Percentiles rank a stretch among this genome's conserved stretches.
These are phyloP conservation scores for Willowsia nigromaculata DNA, from an alignment of 2,888 invertebrate species.

Conservation along the genomic window DNA sequence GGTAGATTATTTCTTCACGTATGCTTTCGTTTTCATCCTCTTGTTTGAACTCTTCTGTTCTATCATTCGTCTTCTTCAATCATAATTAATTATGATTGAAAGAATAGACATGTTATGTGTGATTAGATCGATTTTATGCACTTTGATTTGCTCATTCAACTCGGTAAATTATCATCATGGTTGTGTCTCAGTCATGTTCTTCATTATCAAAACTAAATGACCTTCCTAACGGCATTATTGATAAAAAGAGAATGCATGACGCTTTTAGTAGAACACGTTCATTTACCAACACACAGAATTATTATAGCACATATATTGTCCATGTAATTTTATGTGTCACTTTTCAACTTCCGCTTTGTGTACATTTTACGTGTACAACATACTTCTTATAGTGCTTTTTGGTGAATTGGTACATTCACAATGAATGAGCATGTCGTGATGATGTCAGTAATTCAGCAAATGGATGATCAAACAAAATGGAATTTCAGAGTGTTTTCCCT, in stretches of 20 bases:
- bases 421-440: neutral
- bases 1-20: neutral
- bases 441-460: constrained; percentile 29
- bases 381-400: neutral
- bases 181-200: neutral
- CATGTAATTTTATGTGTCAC: constrained; percentile 21
- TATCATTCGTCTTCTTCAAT: constrained; percentile 31
- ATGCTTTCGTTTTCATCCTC: constrained; percentile 13
- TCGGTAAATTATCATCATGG: constrained; percentile 5
- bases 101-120: constrained; percentile 24
- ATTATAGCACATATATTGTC: neutral
- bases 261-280: neutral
- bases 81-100: constrained; percentile 49
- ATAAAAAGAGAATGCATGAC: neutral
- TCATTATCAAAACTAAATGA: constrained; percentile 29
- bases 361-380: constrained; percentile 23
- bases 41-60: neutral
- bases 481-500: neutral
- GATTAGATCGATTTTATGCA: constrained; percentile 64
- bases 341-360: constrained; percentile 50
- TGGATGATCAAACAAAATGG: constrained; percentile 47
- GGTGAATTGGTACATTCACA: neutral
- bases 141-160: constrained; percentile 28
- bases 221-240: constrained; percentile 31
- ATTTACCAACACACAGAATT: too few species aligned